phyloP scores from a whole-genome alignment of 1,140 invertebrate genomes.

The Eufriesea mexicana region DNA sequence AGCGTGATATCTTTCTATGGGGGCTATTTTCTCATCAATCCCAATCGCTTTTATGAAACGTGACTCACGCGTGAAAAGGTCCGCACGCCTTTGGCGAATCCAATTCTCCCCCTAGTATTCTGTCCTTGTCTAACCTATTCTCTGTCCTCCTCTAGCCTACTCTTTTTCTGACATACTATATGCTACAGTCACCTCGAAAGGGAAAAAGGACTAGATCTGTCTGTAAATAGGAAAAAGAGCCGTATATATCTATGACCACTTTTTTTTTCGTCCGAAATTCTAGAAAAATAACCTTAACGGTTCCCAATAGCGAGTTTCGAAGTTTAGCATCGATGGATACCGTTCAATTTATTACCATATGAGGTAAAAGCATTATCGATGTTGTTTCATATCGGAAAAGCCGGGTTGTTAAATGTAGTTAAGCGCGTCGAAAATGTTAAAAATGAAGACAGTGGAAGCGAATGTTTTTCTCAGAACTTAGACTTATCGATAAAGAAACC shows the following conservation, averaged over 20 bases:
- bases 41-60: conserved; percentile 79
- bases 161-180: neutral
- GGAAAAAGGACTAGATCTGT: neutral
- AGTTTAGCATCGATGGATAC: neutral
- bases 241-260: neutral
- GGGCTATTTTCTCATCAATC: conserved; percentile 81
- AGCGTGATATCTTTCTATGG: conserved; percentile 76
- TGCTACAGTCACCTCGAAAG: neutral
- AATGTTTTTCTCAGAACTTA: too few relatives aligned
- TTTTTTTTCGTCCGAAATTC: too few relatives aligned
- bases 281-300: neutral
- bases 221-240: neutral
- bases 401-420: too few relatives aligned
- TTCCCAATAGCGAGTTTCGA: neutral
- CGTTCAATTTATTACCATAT: neutral
- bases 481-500: too few relatives aligned
- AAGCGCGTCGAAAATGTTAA: too few relatives aligned
- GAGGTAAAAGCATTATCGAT: neutral
- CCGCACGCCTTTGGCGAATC: conserved; percentile 64
- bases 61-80: conserved; percentile 79
- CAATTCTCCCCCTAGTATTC: conserved; percentile 37
- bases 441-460: too few relatives aligned
- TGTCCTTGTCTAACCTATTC: neutral
- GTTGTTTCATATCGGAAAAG: neutral
- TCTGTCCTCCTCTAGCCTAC: neutral